Evolutionary conservation across 2,797 vertebrate species (phyloP).

Genomic region (Bradypus variegatus): DNA sequence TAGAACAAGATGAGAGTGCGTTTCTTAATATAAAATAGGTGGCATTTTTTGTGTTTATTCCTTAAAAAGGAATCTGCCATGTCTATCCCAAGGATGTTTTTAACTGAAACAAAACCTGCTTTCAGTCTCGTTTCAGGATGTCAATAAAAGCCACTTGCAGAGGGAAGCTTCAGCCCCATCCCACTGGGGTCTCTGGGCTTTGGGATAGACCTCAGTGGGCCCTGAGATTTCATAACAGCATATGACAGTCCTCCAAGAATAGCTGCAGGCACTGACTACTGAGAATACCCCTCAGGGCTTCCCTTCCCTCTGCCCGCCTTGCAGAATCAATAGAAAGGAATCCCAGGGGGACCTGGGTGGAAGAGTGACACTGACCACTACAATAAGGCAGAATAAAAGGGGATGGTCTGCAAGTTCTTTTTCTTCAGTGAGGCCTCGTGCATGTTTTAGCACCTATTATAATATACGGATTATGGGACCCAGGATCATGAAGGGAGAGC

Average conservation of each 20-base stretch:
- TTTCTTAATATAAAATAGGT: neutral
- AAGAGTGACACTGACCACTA: neutral
- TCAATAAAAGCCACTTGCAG: neutral
- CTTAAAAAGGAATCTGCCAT: neutral
- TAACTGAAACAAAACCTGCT: neutral
- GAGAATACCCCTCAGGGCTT: neutral
- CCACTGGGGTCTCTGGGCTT: neutral
- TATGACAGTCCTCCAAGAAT: neutral
- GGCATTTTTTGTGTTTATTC: conserved; percentile 7
- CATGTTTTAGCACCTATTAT: neutral
- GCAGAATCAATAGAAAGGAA: neutral
- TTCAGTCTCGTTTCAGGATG: neutral
- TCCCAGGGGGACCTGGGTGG: neutral
- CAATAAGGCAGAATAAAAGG: neutral
- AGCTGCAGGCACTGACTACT: neutral
- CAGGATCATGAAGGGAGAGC: neutral
- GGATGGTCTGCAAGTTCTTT: neutral
- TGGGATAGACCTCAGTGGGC: neutral
- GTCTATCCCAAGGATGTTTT: neutral
- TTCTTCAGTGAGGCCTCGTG: neutral
- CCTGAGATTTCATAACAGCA: neutral
- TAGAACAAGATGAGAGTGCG: neutral
- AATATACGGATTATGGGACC: neutral
- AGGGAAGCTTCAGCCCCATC: neutral
- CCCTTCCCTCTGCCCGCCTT: fast-evolving